Conservation (phyloP, 1,140 invertebrate genomes). For the Zelostemma sp. region DNA sequence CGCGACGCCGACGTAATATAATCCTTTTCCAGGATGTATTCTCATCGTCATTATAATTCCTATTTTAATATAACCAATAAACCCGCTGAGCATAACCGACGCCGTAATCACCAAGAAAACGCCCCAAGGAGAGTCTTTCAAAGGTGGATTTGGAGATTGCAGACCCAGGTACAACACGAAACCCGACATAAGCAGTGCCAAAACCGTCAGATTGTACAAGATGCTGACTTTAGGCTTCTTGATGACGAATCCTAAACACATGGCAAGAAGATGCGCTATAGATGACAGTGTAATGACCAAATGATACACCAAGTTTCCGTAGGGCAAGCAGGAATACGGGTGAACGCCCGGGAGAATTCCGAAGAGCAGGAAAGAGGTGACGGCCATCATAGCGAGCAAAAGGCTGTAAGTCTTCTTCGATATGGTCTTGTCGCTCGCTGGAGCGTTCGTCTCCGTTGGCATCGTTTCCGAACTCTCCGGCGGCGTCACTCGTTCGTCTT, state of each 20-base stretch:
- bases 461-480: slow-evolving; percentile 58
- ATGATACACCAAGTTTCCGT: slow-evolving; percentile 86
- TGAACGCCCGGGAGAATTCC: slow-evolving; percentile 87
- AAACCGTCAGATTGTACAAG: slow-evolving; percentile 71
- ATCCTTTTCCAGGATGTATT: slow-evolving; percentile 68
- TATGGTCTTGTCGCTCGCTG: slow-evolving; percentile 65
- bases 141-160: slow-evolving; percentile 81
- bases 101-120: slow-evolving; percentile 75
- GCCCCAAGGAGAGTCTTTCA: slow-evolving; percentile 74
- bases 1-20: slow-evolving; percentile 82
- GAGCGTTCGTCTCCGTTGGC: slow-evolving; percentile 61
- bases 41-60: slow-evolving; percentile 81
- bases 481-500: slow-evolving; percentile 58
- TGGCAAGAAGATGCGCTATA: slow-evolving; percentile 87
- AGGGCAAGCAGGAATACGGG: slow-evolving; percentile 89
- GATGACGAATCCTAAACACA: slow-evolving; percentile 83
- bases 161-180: slow-evolving; percentile 81
- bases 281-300: slow-evolving; percentile 84
- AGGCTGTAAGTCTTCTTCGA: slow-evolving; percentile 64
- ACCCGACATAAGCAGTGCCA: slow-evolving; percentile 72
- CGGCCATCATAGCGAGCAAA: slow-evolving; percentile 72
- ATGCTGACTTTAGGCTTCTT: slow-evolving; percentile 73
- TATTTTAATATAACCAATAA: slow-evolving; percentile 86
- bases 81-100: slow-evolving; percentile 78
- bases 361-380: slow-evolving; percentile 78